Evolutionary conservation across 2,113 vertebrate genomes (phyloP).

Genomic region (Cathartes aura): DNA sequence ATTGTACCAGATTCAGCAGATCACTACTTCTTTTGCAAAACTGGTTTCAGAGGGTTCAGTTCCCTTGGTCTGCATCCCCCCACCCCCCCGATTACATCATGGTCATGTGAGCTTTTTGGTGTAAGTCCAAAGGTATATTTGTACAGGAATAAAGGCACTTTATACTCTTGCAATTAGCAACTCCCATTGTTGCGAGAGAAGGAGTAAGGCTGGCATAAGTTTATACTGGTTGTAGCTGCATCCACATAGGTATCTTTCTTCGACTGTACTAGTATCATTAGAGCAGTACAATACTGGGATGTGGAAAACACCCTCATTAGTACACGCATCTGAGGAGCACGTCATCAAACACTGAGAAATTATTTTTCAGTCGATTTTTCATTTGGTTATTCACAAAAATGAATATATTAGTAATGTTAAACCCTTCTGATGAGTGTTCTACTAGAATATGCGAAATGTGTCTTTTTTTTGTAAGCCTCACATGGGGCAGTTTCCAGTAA

Average conservation of each 20-base stretch:
- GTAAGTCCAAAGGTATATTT: background rate
- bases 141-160: background rate
- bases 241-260: background rate
- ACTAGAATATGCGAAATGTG: background rate
- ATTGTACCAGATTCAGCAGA: background rate
- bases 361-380: background rate
- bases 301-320: background rate
- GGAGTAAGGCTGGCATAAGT: background rate
- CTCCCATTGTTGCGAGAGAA: background rate
- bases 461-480: background rate
- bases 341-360: background rate
- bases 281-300: background rate
- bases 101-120: background rate
- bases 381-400: background rate
- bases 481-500: background rate
- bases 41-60: background rate
- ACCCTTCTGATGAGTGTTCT: background rate
- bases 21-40: background rate
- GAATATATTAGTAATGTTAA: background rate
- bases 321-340: background rate
- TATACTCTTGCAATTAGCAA: background rate
- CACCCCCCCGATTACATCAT: background rate
- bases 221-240: background rate
- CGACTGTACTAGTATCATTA: background rate
- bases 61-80: background rate